Percentiles rank a stretch among this genome's conserved stretches.
These are phyloP conservation scores for Hemiprocne comata DNA, from an alignment of 2,113 vertebrate genomes.

Conservation along the genomic window DNA sequence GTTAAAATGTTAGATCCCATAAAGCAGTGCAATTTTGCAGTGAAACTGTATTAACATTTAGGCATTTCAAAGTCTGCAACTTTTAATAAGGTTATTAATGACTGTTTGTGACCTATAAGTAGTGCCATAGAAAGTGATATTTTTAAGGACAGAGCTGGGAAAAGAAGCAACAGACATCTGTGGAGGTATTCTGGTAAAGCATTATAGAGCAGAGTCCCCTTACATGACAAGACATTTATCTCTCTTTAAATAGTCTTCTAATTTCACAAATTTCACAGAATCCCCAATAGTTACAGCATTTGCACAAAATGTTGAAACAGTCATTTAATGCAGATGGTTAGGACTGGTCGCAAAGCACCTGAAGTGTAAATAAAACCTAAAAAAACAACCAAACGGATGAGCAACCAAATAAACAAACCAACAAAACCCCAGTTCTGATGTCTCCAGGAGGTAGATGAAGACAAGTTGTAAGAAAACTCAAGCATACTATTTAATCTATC, in stretches of 20 bases:
- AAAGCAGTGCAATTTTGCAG: neutral
- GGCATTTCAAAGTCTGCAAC: neutral
- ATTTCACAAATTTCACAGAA: neutral
- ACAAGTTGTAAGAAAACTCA: neutral
- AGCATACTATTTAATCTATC: neutral
- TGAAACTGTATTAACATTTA: neutral
- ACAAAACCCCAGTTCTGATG: neutral
- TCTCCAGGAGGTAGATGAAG: neutral
- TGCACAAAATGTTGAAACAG: neutral
- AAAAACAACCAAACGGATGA: neutral
- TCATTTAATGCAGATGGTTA: neutral
- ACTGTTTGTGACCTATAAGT: neutral
- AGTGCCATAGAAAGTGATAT: neutral
- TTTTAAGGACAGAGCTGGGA: neutral
- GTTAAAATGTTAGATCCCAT: neutral
- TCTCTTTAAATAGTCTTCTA: neutral
- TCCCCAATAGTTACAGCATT: neutral
- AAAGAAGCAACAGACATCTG: neutral
- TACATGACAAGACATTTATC: neutral
- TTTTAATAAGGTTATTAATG: neutral
- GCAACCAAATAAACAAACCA: neutral
- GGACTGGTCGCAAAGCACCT: neutral
- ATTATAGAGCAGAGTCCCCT: neutral
- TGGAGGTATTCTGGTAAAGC: neutral
- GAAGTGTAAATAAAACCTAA: neutral